A percentile compares a stretch with the other conserved stretches of the same genome.
Evolutionary conservation across 2,888 invertebrate species (phyloP).

Genomic region (Notocelia uddmanniana): DNA sequence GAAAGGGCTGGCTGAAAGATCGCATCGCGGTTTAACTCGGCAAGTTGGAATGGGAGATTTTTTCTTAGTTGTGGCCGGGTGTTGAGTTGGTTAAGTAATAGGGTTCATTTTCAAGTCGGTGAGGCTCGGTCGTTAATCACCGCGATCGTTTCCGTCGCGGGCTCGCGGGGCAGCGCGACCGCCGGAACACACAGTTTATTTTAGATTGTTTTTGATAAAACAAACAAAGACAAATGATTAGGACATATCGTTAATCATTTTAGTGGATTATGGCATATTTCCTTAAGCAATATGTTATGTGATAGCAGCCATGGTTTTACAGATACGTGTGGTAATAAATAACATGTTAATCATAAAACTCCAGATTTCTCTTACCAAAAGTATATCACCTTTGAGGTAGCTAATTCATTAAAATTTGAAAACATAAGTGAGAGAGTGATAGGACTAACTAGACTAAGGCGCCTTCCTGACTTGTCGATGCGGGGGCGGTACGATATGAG

Average conservation of each 20-base stretch:
- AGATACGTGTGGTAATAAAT: neutral
- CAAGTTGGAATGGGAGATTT: constrained; percentile 69
- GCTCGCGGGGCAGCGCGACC: constrained; percentile 67
- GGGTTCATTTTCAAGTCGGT: constrained; percentile 78
- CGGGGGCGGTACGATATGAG: too few species aligned
- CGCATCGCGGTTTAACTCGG: constrained; percentile 35
- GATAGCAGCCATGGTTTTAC: constrained; percentile 25
- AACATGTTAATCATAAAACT: neutral
- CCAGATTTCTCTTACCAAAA: too few species aligned
- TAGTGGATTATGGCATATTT: constrained; percentile 67
- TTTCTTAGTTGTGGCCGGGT: constrained; percentile 60
- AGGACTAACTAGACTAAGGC: too few species aligned
- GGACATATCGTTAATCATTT: constrained; percentile 74
- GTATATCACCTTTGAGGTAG: too few species aligned
- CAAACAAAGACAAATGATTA: constrained; percentile 79
- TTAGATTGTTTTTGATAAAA: constrained; percentile 84
- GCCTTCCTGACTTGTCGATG: too few species aligned
- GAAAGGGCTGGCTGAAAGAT: constrained; percentile 36
- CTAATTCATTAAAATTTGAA: too few species aligned
- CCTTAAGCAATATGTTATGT: constrained; percentile 56
- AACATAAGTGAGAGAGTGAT: too few species aligned
- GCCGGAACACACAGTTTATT: constrained; percentile 78
- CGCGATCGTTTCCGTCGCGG: constrained; percentile 64
- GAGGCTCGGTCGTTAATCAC: constrained; percentile 79
- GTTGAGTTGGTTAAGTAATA: constrained; percentile 77